These are phyloP conservation scores for Atlantisia rogersi DNA, from an alignment of 2,113 vertebrate genomes.

Conservation along the genomic window DNA sequence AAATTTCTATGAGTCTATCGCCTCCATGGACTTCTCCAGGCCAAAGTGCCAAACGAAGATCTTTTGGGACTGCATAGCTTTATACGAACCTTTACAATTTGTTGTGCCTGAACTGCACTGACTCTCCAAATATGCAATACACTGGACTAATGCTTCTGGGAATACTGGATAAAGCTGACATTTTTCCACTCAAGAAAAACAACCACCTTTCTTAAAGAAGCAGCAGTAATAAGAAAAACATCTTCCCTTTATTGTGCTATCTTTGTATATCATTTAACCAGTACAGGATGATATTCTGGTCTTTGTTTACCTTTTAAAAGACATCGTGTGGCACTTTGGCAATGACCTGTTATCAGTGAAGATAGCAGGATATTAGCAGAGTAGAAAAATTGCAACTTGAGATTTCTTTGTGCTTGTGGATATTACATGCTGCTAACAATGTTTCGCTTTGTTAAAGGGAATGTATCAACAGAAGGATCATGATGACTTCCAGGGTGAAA, in stretches of 20 bases:
- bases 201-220: not conserved
- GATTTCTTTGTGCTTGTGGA: not conserved
- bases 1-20: constrained; percentile 43
- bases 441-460: not conserved
- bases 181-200: constrained; percentile 29
- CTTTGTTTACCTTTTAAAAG: not conserved
- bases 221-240: not conserved
- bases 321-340: not conserved
- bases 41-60: constrained; percentile 4
- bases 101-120: constrained; percentile 37
- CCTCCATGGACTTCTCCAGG: not conserved
- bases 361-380: not conserved
- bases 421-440: not conserved
- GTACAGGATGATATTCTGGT: not conserved
- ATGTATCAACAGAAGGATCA: not conserved
- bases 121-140: constrained; percentile 23
- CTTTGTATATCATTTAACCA: not conserved
- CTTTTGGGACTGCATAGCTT: not conserved
- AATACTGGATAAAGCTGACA: constrained; percentile 30
- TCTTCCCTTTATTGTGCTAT: not conserved
- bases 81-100: constrained; percentile 10
- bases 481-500: not conserved
- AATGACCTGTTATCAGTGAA: not conserved
- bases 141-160: not conserved
- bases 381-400: not conserved